phyloP scores from a whole-genome alignment of 2,888 invertebrate species.

The Drosophila mulleri region DNA sequence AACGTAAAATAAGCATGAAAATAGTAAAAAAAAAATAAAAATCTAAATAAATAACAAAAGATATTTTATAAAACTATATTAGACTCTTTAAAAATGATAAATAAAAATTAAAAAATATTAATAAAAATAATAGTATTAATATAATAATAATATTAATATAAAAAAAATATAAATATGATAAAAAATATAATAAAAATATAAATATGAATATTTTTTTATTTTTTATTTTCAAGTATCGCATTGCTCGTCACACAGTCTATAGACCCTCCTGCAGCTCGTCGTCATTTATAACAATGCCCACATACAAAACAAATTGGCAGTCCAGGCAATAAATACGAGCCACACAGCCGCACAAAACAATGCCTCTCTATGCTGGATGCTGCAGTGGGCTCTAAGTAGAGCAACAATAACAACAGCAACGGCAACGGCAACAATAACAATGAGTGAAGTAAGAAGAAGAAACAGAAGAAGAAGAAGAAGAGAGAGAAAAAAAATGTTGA shows the following conservation, averaged over 20 bases:
- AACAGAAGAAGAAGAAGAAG: background rate
- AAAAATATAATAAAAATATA: too few relatives aligned
- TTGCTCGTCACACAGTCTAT: background rate
- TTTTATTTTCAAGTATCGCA: background rate
- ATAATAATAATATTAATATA: too few relatives aligned
- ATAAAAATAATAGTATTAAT: too few relatives aligned
- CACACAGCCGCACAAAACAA: constrained; percentile 69
- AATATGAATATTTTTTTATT: background rate
- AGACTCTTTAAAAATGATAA: too few relatives aligned
- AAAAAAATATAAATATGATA: too few relatives aligned
- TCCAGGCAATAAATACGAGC: constrained; percentile 74
- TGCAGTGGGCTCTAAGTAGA: constrained; percentile 22
- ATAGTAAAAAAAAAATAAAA: too few relatives aligned
- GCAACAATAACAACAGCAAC: constrained; percentile 25
- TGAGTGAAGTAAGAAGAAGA: constrained; percentile 16
- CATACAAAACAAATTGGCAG: constrained; percentile 76
- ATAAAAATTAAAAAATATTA: too few relatives aligned
- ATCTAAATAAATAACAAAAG: too few relatives aligned
- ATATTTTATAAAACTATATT: too few relatives aligned
- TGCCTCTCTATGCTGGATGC: constrained; percentile 30
- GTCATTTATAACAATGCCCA: constrained; percentile 53
- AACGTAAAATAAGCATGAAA: too few relatives aligned
- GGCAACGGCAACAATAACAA: constrained; percentile 27
- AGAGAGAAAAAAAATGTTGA: constrained; percentile 61
- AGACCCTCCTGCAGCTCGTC: background rate